Evolutionary conservation across 2,797 vertebrate species (phyloP).

Genomic region (Melopsittacus undulatus): DNA sequence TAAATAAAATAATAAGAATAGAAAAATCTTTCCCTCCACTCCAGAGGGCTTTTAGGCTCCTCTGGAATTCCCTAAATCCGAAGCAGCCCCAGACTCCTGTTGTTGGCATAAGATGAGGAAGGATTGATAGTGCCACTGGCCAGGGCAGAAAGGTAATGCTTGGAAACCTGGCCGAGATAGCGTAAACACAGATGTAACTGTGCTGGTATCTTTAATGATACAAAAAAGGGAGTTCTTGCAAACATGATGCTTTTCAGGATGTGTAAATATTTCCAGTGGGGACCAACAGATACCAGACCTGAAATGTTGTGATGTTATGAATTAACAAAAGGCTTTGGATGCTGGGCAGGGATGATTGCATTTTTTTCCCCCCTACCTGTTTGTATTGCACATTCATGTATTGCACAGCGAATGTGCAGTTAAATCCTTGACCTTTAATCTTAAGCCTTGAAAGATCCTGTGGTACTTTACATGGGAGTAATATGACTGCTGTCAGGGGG

Average conservation of each 20-base stretch:
- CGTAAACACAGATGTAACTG: neutral
- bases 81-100: neutral
- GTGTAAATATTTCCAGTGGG: neutral
- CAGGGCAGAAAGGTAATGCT: neutral
- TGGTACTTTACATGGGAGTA: neutral
- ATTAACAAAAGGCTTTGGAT: neutral
- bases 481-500: neutral
- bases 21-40: neutral
- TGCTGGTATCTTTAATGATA: neutral
- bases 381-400: neutral
- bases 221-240: neutral
- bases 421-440: neutral
- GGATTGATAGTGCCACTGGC: neutral
- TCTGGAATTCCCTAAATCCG: neutral
- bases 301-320: neutral
- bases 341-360: rapidly evolving
- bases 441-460: neutral
- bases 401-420: neutral
- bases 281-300: neutral
- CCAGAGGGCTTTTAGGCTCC: neutral
- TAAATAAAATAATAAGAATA: neutral
- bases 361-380: neutral
- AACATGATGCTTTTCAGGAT: neutral
- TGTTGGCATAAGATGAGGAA: neutral
- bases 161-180: neutral